Evolutionary conservation across 2,888 invertebrate species (phyloP), one percentile per base, ranked within the genome.

Genomic region (Meloe dianella): DNA sequence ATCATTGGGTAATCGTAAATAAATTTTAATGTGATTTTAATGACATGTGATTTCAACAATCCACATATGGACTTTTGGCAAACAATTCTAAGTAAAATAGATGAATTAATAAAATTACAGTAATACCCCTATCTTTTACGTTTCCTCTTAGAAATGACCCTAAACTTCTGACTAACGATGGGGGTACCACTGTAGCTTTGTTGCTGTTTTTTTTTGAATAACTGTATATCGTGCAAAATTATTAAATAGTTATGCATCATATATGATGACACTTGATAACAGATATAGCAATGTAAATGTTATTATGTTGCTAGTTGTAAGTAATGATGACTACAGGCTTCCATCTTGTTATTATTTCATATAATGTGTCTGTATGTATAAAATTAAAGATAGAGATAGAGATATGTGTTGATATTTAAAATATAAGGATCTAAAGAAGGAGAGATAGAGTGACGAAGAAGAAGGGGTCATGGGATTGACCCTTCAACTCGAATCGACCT

Each of bases 261-360:
- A n/a, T 29, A 58, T 60, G 67, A 67, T 67, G 67, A 67, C 67
- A 67, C 64, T 57, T 29, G 60, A 64, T 67, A 67, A 67, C 64
- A 61, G 67, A 67, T 67, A 67, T 64, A 64, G 67, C 65, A 65
- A 59, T 57, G 65, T 65, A 65, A 41, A 65, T 61, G 60, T 56
- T 56, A 64, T 64, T 64, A 60, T 60, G 60, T 41, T 64, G 60
- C 56, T 61, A 10, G 20, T 51, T 47, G 65, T 61, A 47, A 65
- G 65, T 62, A 61, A 65, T 61, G 65, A 65, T 65, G 57, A 65
- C 62, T 65, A 38, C 30, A 51, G 62, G 62, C 65, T 65, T 62
- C 65, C 65, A 65, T 65, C 65, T 61, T 65, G 65, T 65, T 65
- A 20, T 17, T 41, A 17, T 32, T 32, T 38, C 14, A n/a, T n/a